Percentiles rank a stretch among this genome's conserved stretches.
phyloP scores from a whole-genome alignment of 2,113 vertebrate genomes.

The Melospiza georgiana region DNA sequence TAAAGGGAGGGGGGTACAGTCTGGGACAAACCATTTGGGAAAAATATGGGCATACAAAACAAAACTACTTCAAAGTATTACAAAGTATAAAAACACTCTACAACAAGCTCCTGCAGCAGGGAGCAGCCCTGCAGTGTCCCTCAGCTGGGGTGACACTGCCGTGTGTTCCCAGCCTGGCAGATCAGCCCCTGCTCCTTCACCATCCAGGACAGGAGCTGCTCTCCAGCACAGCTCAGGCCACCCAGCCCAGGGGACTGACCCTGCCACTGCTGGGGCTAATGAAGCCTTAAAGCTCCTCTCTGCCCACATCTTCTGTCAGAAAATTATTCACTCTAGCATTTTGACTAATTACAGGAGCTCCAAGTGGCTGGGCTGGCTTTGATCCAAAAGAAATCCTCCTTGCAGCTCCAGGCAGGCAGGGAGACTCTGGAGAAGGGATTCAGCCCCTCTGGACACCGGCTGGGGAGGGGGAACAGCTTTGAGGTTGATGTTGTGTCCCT shows the following conservation, averaged over 20 bases:
- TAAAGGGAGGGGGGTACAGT: no score
- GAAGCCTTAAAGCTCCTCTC: slow-evolving; percentile 16
- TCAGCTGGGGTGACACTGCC: neutral
- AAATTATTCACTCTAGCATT: neutral
- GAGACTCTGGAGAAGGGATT: neutral
- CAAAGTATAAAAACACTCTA: no score
- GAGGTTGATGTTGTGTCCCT: neutral
- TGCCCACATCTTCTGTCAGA: neutral
- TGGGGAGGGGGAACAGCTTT: neutral
- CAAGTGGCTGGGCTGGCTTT: neutral
- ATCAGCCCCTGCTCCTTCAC: neutral
- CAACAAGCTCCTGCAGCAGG: neutral
- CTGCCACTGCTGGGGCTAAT: neutral
- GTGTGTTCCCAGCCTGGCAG: neutral
- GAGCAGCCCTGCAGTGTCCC: neutral
- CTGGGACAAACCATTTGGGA: no score
- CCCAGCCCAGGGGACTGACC: neutral
- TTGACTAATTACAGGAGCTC: neutral
- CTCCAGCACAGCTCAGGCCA: neutral
- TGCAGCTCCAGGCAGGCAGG: neutral
- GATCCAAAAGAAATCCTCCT: neutral
- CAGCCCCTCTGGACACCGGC: accelerated
- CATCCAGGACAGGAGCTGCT: neutral
- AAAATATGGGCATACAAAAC: no score
- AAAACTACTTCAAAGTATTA: no score